Evolutionary conservation across 2,888 invertebrate species (phyloP).

Genomic region (Zhengitettix transpicula): DNA sequence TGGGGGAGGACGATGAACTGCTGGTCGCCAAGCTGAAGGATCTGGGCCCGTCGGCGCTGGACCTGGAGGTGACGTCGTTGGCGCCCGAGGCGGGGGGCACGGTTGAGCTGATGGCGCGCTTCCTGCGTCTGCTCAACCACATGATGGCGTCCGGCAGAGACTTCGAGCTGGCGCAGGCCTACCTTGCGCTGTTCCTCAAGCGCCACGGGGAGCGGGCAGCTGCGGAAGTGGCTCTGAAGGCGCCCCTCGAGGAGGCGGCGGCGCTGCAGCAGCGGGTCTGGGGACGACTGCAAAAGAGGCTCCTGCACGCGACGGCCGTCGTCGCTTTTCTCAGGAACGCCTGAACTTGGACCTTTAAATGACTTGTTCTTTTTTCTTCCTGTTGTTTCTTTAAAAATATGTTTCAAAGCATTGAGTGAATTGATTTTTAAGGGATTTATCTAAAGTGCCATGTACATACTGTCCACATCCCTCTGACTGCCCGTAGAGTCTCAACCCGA

Average conservation of each 20-base stretch:
- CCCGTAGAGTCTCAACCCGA: too few species aligned
- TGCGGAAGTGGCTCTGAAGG: slow-evolving; percentile 34
- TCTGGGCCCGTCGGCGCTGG: slow-evolving; percentile 68
- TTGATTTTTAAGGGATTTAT: too few species aligned
- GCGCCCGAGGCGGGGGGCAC: slow-evolving; percentile 58
- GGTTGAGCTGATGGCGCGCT: slow-evolving; percentile 46
- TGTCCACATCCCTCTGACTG: too few species aligned
- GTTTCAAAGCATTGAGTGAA: too few species aligned
- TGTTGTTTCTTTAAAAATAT: too few species aligned
- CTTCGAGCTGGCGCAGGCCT: slow-evolving; percentile 83
- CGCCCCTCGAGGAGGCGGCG: slow-evolving; percentile 37
- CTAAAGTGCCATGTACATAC: too few species aligned
- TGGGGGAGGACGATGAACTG: slow-evolving; percentile 31
- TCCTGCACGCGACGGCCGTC: slow-evolving; percentile 59
- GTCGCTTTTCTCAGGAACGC: slow-evolving; percentile 32
- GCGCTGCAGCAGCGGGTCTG: slow-evolving; percentile 43
- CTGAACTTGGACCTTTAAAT: too few species aligned
- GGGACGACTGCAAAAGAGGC: slow-evolving; percentile 46
- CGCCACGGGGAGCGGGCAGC: slow-evolving; percentile 48
- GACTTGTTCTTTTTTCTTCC: too few species aligned
- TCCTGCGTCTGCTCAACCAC: slow-evolving; percentile 52
- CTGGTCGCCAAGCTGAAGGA: slow-evolving; percentile 46
- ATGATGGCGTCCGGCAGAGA: slow-evolving; percentile 59
- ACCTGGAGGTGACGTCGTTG: slow-evolving; percentile 71
- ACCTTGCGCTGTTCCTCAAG: slow-evolving; percentile 75